Base-by-base conservation (phyloP, 2,797 vertebrate genomes). In the Spatula versicolor region DNA sequence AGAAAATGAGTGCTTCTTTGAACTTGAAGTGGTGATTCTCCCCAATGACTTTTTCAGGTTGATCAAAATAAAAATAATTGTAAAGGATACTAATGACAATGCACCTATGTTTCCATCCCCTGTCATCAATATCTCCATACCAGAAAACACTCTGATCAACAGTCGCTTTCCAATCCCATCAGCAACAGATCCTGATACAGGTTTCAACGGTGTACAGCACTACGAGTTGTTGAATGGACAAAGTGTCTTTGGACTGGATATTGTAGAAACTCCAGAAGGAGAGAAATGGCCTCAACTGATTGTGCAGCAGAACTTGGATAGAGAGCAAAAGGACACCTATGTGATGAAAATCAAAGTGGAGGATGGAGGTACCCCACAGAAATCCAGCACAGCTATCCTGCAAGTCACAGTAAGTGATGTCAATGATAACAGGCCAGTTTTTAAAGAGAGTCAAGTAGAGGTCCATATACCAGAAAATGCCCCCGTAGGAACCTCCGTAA, bases 331-430 rank as follows among this genome's bases (percentile, higher is more conserved):
- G 97, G 99, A 99, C 92, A 99, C 99, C 25, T 99, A 99, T 46
- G 99, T 99, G 96, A 99, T 99, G 99, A 99, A 99, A 98, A 99
- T 99, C 96, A 99, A 99, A 98, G 99, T 99, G 81, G 99, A 99
- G 97, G 99, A 99, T 67, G 99, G 99, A 68, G 99, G 99, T 59
- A 99, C 97, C 39, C 99, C 99, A 2, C 99, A 99, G 97, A 99
- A 99, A 98, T 99, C 99, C 98, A 99, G 99, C 98, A 99, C 99
- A 6, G 99, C 99, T 83, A 99, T 99, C 93, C 99, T 99, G 66
- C 99, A 99, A 97, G 99, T 99, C 59, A 99, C 99, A 85, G 99
- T 99, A 89, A 99, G 99, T 91, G 99, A 99, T 97, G 99, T 99
- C 72, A 99, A 99, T 83, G 99, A 99, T 96, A 99, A 99, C 98